Conservation (phyloP, 2,113 vertebrate species). For the Strix aluco region DNA sequence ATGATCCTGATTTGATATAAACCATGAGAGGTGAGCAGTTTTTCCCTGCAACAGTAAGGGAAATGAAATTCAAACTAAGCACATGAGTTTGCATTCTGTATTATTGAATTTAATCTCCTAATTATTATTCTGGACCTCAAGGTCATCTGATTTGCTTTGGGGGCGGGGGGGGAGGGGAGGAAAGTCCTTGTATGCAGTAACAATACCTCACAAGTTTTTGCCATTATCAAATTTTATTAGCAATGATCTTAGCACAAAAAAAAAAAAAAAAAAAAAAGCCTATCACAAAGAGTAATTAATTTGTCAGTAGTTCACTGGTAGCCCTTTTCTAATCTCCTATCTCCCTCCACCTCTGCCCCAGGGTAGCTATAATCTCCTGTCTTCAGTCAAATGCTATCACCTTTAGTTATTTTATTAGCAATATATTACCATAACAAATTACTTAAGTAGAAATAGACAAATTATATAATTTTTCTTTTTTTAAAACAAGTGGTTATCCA, state of each 20-base stretch:
- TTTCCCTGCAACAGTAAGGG: background rate
- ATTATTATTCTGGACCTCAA: background rate
- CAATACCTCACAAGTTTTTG: background rate
- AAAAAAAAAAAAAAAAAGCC: no score
- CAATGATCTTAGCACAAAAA: background rate
- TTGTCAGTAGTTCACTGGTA: background rate
- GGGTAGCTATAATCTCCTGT: background rate
- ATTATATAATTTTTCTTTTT: background rate
- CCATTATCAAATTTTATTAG: background rate
- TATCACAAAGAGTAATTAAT: background rate
- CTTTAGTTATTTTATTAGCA: background rate
- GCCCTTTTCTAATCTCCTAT: background rate
- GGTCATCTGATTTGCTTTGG: fast-evolving
- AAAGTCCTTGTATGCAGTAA: background rate
- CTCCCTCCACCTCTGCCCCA: background rate
- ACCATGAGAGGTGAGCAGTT: background rate
- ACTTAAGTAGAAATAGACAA: background rate
- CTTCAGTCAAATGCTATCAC: background rate
- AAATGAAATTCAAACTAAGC: background rate
- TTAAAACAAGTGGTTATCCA: background rate
- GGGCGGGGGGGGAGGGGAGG: fast-evolving
- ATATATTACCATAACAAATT: background rate
- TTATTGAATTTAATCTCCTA: background rate
- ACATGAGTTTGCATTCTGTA: background rate
- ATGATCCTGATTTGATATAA: background rate